Evolutionary conservation across 2,113 vertebrate genomes (phyloP).

Genomic region (Cololabis saira): DNA sequence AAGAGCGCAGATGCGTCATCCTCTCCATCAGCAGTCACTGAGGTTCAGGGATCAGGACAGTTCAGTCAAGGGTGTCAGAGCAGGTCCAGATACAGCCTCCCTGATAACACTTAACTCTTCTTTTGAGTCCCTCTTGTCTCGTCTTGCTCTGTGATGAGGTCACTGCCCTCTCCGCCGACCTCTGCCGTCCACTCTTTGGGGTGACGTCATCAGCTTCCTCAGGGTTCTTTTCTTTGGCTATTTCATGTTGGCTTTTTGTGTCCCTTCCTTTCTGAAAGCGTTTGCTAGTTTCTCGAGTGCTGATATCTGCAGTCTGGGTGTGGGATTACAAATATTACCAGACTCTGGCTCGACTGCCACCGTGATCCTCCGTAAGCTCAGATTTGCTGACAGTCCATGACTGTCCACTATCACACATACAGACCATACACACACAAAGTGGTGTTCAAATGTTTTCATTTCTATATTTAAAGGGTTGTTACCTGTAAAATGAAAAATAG

Average conservation of each 20-base stretch:
- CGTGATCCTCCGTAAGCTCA: too few species aligned
- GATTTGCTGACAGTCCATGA: too few species aligned
- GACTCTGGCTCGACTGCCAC: too few species aligned
- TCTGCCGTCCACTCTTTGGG: conserved; percentile 27
- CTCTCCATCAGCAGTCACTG: conserved; percentile 68
- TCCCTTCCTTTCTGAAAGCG: neutral
- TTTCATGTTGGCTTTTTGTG: conserved; percentile 8
- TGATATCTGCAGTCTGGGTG: too few species aligned
- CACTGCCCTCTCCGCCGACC: conserved; percentile 41
- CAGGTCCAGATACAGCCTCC: conserved; percentile 64
- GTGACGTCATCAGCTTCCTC: conserved; percentile 49
- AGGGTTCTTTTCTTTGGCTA: neutral
- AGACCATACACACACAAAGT: too few species aligned
- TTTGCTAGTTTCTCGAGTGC: too few species aligned
- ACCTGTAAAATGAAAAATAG: neutral
- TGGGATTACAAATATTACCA: too few species aligned
- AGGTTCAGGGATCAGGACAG: conserved; percentile 61
- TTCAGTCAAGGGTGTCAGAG: conserved; percentile 68
- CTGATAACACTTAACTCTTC: conserved; percentile 68
- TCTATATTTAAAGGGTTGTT: neutral
- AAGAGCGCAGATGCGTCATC: conserved; percentile 61
- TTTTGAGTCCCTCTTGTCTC: conserved; percentile 15
- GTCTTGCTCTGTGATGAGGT: conserved; percentile 48
- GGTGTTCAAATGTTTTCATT: too few species aligned
- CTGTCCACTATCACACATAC: too few species aligned